phyloP scores from a whole-genome alignment of 2,888 invertebrate species.

The Salticus scenicus region DNA sequence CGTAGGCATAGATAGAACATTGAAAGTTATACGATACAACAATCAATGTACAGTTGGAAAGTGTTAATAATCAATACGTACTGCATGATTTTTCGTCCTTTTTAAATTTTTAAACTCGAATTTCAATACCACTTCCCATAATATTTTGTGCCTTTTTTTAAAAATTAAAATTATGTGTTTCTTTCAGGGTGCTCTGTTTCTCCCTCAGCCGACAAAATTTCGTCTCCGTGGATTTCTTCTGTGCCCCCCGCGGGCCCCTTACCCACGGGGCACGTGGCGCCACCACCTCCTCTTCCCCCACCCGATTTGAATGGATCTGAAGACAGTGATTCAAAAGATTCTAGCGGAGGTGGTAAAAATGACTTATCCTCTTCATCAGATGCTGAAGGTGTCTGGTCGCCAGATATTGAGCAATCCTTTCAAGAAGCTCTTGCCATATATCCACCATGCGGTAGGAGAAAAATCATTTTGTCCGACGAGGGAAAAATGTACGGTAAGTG shows the following conservation, averaged over 20 bases:
- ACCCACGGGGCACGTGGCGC: conserved; percentile 78
- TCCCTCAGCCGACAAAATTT: conserved; percentile 86
- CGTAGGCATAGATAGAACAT: too few relatives aligned
- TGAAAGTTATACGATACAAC: too few relatives aligned
- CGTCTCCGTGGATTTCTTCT: conserved; percentile 96
- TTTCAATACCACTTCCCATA: too few relatives aligned
- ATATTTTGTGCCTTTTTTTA: too few relatives aligned
- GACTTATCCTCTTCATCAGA: conserved; percentile 86
- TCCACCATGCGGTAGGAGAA: conserved; percentile 98
- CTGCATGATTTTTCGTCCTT: too few relatives aligned
- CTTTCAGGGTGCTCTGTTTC: conserved; percentile 16
- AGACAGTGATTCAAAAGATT: conserved; percentile 83
- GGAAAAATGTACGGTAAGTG: conserved; percentile 99
- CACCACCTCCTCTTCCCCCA: conserved; percentile 92
- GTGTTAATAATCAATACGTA: too few relatives aligned
- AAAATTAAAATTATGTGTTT: too few relatives aligned
- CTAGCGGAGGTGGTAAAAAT: conserved; percentile 76
- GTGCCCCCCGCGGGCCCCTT: conserved; percentile 77
- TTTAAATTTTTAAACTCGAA: too few relatives aligned
- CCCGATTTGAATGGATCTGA: conserved; percentile 89
- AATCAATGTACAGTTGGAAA: too few relatives aligned
- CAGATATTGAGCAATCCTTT: conserved; percentile 99
- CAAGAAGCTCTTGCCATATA: conserved; percentile 99
- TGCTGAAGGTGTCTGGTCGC: conserved; percentile 99
- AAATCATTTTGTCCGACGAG: conserved; percentile 99